Evolutionary conservation across 2,113 vertebrate species (phyloP), one percentile per base, ranked within the genome.

Genomic region (Pagrus major): DNA sequence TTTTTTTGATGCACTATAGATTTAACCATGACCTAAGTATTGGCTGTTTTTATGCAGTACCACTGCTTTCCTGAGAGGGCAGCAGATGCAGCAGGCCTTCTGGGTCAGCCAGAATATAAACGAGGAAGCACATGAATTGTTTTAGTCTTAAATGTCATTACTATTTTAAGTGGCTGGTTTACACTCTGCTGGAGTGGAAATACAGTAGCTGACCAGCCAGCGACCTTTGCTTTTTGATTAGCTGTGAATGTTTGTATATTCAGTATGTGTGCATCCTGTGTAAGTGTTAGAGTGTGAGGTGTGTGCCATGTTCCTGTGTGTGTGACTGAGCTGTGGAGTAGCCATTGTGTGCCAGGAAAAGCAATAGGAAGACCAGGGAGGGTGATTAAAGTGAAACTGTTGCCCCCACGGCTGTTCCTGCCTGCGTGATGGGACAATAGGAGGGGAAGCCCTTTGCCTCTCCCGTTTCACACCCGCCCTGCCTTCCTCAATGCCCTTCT

Each of bases 311-410:
- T 76, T 76, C 67, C 78, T 76, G 71, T 77, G 69, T 85, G 68
- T 23, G 41, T 23, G 0, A 15, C 49, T 80, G 67, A 81, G 55
- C 44, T 29, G 49, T 65, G 56, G 41, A 31, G 61, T 21, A 41
- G 6, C 73, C 63, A 71, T 78, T 88, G 89, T 90, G 56, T 56
- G 72, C 63, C 41, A 65, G 77, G 86, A 89, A 90, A 83, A 81
- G 83, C 88, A 93, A 93, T 93, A 93, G 92, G 90, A 93, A 93
- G 89, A 80, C 35, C 81, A 39, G 44, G 74, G 64, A 75, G 81
- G 88, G 89, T 90, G 86, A 94, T 93, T 93, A 89, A 89, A 92
- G 76, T 88, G 86, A 93, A 90, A 91, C 85, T 85, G 27, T 49
- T 79, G 80, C 78, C 87, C 84, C 71, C n/a, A 51, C 27, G 68